Evolutionary conservation across 2,113 vertebrate genomes (phyloP).

Genomic region (Zeus faber): DNA sequence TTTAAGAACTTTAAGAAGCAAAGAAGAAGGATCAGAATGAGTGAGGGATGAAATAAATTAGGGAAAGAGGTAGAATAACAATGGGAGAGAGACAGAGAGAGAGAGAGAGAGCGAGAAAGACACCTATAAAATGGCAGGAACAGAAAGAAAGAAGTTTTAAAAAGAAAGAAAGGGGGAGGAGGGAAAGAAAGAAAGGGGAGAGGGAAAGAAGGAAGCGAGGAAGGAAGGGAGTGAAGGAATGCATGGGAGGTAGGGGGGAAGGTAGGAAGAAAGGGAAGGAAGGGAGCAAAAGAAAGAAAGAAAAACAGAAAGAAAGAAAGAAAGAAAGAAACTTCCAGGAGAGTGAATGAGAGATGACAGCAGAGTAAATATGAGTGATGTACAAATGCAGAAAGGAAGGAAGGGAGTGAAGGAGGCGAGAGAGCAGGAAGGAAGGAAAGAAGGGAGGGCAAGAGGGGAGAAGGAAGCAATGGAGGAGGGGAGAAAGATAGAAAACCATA

Average conservation of each 20-base stretch:
- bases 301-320: not conserved
- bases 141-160: too few relatives aligned
- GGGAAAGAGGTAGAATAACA: too few relatives aligned
- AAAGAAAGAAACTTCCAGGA: not conserved
- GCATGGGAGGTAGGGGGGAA: not conserved
- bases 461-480: conserved; percentile 3
- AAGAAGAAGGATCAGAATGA: too few relatives aligned
- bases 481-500: too few relatives aligned
- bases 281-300: not conserved
- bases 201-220: conserved; percentile 13
- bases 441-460: not conserved
- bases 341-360: not conserved
- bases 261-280: not conserved
- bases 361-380: too few relatives aligned
- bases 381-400: not conserved
- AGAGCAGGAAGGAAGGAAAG: not conserved
- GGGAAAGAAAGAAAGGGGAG: conserved; percentile 16
- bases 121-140: too few relatives aligned
- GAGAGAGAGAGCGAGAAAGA: too few relatives aligned
- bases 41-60: too few relatives aligned
- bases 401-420: not conserved
- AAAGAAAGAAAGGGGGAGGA: not conserved
- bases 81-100: too few relatives aligned
- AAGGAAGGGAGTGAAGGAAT: not conserved
- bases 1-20: too few relatives aligned